Conservation (phyloP, 2,888 invertebrate species). For the Apoderus coryli region DNA sequence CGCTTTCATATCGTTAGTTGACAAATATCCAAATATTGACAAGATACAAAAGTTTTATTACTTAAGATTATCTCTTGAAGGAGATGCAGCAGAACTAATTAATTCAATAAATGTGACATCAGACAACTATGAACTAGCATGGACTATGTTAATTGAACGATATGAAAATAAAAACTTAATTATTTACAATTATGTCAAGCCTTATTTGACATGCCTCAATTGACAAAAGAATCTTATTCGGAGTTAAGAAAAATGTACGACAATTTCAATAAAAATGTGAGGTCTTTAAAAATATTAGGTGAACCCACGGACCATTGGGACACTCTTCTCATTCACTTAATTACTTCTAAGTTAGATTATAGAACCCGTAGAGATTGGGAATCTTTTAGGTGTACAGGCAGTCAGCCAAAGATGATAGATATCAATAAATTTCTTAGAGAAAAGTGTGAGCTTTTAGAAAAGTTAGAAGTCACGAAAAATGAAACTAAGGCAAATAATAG, state of each 20-base stretch:
- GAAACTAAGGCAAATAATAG: too few species aligned
- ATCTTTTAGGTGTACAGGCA: slow-evolving; percentile 2
- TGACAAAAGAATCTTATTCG: slow-evolving; percentile 7
- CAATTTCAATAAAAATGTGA: slow-evolving; percentile 8
- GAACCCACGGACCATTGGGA: slow-evolving; percentile 8
- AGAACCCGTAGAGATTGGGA: slow-evolving; percentile 11
- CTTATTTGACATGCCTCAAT: slow-evolving; percentile 4
- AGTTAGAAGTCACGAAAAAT: slow-evolving; percentile 3
- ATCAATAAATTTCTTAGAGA: slow-evolving; percentile 8
- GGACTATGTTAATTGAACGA: slow-evolving; percentile 15
- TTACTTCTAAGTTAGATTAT: slow-evolving; percentile 11
- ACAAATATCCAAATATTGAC: not conserved
- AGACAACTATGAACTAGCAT: slow-evolving; percentile 16
- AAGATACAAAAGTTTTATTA: slow-evolving; percentile 7
- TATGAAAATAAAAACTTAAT: too few species aligned
- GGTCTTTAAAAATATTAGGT: slow-evolving; percentile 7
- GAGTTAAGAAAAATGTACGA: slow-evolving; percentile 7
- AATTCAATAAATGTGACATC: slow-evolving; percentile 12
- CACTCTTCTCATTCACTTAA: slow-evolving; percentile 10
- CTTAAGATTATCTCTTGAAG: not conserved
- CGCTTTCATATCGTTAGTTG: too few species aligned
- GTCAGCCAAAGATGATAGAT: slow-evolving; percentile 5
- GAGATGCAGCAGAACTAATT: slow-evolving; percentile 11
- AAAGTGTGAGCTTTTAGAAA: slow-evolving; percentile 10
- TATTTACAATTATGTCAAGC: too few species aligned